Evolutionary conservation across 2,888 invertebrate species (phyloP), one percentile per base, ranked within the genome.

Genomic region (Melieria omissa): DNA sequence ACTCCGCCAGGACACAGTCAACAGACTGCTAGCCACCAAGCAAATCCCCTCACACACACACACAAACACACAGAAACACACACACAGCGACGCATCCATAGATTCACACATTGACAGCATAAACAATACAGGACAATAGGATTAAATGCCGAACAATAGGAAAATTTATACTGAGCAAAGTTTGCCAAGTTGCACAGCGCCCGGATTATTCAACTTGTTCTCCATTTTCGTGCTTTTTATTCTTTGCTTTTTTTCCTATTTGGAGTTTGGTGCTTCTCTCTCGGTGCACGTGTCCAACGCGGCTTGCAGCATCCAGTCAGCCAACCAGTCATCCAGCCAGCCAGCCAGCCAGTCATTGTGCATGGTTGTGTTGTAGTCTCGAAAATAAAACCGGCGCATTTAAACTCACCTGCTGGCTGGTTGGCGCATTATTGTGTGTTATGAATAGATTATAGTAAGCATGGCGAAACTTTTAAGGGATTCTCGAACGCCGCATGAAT

Each of bases 81-180:
- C 10, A 41, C 41, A 6, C 29, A 47, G 52, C 49, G 9, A 29
- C 52, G 45, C 60, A 16, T 45, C 66, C 14, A 55, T 46, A 57
- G 47, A 57, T 61, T 41, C 57, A 73, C 57, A 65, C 65, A 70
- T 60, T 54, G 60, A 65, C 60, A 66, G 55, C 46, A 62, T 44
- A 61, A 64, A 49, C 64, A 64, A 71, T 66, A 41, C 54, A 54
- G 55, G 44, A 71, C 71, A 71, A 71, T 71, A 66, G 62, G 65
- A 71, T 71, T 71, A 71, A 71, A 66, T 71, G 62, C 65, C 55
- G 46, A 66, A 71, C 71, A 71, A 71, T 65, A 54, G 54, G 41
- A 47, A 63, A 71, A 65, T 66, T 66, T 62, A 71, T 63, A 49
- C 71, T 62, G 12, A 61, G 54, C 42, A 63, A 62, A 71, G 55